Percentiles rank a stretch among this genome's conserved stretches.
Conservation (phyloP, 2,797 vertebrate species). For the Rhincodon typus region DNA sequence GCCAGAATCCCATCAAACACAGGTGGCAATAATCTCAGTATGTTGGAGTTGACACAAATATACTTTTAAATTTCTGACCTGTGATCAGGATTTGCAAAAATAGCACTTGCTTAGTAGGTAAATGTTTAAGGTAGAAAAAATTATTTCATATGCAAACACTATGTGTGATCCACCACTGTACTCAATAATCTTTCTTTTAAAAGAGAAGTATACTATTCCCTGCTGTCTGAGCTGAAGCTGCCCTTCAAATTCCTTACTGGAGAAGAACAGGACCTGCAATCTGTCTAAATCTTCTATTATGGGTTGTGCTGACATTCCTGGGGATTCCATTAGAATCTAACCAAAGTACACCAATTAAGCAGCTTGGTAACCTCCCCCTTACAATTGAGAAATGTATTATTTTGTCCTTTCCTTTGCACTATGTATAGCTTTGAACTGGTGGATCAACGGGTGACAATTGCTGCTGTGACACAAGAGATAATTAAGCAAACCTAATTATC, state of each 20-base stretch:
- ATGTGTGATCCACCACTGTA: not conserved
- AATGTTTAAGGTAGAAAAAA: not conserved
- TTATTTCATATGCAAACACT: not conserved
- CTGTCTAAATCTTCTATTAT: not conserved
- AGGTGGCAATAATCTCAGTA: not conserved
- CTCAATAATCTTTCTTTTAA: not conserved
- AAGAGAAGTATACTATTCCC: not conserved
- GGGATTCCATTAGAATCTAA: constrained; percentile 19
- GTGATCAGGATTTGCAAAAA: not conserved
- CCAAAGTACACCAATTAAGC: constrained; percentile 23
- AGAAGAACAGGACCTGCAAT: not conserved
- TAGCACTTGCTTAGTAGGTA: not conserved
- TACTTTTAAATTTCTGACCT: not conserved
- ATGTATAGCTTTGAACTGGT: not conserved
- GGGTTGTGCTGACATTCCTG: not conserved
- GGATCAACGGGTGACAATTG: not conserved
- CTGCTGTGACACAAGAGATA: not conserved
- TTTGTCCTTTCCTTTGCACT: not conserved
- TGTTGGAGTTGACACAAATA: not conserved
- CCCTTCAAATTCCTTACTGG: not conserved
- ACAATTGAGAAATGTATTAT: constrained; percentile 10
- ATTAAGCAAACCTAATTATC: constrained; percentile 12
- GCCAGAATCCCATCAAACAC: not conserved
- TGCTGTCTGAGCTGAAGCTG: not conserved
- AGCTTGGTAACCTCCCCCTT: not conserved